Conservation (phyloP, 2,113 vertebrate genomes). For the Lethenteron reissneri region DNA sequence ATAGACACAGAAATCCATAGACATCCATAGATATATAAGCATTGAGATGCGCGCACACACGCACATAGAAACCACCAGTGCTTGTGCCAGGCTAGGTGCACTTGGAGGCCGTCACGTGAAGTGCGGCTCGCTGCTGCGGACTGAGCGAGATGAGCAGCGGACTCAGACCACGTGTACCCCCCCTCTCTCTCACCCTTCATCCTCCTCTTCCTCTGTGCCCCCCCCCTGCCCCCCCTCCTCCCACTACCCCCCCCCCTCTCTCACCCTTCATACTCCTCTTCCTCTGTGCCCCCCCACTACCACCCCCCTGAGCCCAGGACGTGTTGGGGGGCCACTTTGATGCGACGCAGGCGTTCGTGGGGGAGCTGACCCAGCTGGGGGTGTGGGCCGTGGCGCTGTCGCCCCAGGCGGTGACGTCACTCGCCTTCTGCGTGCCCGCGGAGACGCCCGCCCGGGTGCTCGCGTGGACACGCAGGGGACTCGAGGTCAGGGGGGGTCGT, state of each 20-base stretch:
- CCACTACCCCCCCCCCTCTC: not conserved
- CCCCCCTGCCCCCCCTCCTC: not conserved
- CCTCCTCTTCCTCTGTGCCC: too few relatives aligned
- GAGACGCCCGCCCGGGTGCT: constrained; percentile 44
- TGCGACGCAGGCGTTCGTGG: constrained; percentile 72
- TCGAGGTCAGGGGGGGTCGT: constrained; percentile 54
- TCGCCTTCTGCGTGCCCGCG: constrained; percentile 53
- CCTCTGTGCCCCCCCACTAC: not conserved
- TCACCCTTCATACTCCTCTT: not conserved
- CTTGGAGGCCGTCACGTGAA: too few relatives aligned
- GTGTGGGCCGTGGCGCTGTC: constrained; percentile 72
- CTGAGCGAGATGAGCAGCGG: too few relatives aligned
- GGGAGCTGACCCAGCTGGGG: constrained; percentile 69
- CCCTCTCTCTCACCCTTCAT: too few relatives aligned
- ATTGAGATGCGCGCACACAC: too few relatives aligned
- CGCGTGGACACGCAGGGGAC: constrained; percentile 59
- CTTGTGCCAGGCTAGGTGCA: too few relatives aligned
- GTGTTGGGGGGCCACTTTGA: constrained; percentile 65
- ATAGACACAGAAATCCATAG: too few relatives aligned
- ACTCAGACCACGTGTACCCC: too few relatives aligned
- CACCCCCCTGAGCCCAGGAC: constrained; percentile 31
- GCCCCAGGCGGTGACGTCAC: constrained; percentile 35
- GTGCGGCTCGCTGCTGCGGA: too few relatives aligned
- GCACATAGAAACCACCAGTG: too few relatives aligned
- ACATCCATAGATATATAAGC: too few relatives aligned